Conservation (phyloP, 2,888 invertebrate genomes). For the Philhelius pedissequus region DNA sequence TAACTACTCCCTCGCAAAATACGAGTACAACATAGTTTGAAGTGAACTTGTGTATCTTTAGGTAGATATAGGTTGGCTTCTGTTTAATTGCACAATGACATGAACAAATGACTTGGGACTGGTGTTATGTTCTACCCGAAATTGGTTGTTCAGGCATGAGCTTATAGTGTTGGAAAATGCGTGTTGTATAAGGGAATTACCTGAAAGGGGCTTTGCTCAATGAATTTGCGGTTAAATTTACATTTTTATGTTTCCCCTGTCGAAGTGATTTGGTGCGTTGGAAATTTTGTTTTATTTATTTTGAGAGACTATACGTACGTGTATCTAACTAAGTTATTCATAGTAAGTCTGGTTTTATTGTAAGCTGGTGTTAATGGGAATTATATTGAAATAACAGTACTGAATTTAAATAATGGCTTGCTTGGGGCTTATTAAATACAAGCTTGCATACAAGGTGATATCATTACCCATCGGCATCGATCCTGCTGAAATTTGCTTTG, state of each 20-base stretch:
- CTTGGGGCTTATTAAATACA: background rate
- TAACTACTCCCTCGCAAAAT: background rate
- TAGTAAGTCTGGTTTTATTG: background rate
- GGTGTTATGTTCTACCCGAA: background rate
- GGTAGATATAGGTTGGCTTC: background rate
- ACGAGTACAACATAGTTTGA: background rate
- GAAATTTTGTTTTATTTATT: background rate
- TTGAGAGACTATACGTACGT: background rate
- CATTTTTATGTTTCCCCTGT: constrained; percentile 13
- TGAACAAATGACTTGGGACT: constrained; percentile 12
- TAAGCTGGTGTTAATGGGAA: constrained; percentile 3
- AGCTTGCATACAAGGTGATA: background rate
- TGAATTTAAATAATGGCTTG: constrained; percentile 6
- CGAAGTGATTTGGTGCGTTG: background rate
- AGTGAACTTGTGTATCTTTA: background rate
- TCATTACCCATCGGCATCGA: background rate
- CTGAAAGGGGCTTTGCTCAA: constrained; percentile 3
- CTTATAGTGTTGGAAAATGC: constrained; percentile 1
- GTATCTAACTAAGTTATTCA: background rate
- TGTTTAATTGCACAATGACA: background rate
- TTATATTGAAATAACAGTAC: background rate
- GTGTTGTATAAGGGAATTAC: constrained; percentile 2
- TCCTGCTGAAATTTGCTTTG: background rate
- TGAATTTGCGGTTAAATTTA: constrained; percentile 7
- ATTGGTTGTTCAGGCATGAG: background rate